A percentile compares a stretch with the other conserved stretches of the same genome.
Conservation (phyloP, 2,888 invertebrate species). For the Stenodera caucasica region DNA sequence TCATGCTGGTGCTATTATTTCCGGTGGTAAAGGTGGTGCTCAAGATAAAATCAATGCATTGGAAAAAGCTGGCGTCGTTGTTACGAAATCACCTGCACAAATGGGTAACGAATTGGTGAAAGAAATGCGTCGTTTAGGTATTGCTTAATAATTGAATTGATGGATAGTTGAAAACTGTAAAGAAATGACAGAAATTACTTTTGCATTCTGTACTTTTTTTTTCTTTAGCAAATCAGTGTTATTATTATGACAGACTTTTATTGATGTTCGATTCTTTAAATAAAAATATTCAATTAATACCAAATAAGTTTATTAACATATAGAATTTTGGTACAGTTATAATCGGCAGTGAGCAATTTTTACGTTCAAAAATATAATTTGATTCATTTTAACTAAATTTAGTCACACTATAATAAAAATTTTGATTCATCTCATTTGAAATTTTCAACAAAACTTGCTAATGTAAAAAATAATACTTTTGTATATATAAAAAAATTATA, state of each 20-base stretch:
- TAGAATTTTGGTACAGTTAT: neutral
- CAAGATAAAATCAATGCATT: slow-evolving; percentile 97
- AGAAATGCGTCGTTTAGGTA: slow-evolving; percentile 81
- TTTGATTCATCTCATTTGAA: neutral
- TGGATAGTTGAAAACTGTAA: slow-evolving; percentile 19
- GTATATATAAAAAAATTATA: slow-evolving; percentile 3
- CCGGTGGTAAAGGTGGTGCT: slow-evolving; percentile 98
- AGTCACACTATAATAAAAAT: neutral
- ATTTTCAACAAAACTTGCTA: neutral
- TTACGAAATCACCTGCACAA: slow-evolving; percentile 94
- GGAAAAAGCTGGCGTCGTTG: slow-evolving; percentile 90
- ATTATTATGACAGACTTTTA: neutral
- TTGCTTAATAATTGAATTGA: slow-evolving; percentile 43
- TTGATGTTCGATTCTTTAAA: neutral
- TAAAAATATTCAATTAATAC: neutral
- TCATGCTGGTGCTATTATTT: slow-evolving; percentile 99
- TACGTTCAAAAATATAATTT: neutral
- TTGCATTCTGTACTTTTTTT: slow-evolving; percentile 5
- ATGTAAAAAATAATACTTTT: slow-evolving; percentile 7
- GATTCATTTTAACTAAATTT: neutral
- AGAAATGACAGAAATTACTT: slow-evolving; percentile 15
- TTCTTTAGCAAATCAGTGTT: neutral
- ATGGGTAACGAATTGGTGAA: slow-evolving; percentile 89
- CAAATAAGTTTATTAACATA: slow-evolving; percentile 11
- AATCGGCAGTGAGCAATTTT: slow-evolving; percentile 10